These are phyloP conservation scores for Tylochromis polylepis DNA, from an alignment of 2,113 vertebrate species.

Conservation along the genomic window DNA sequence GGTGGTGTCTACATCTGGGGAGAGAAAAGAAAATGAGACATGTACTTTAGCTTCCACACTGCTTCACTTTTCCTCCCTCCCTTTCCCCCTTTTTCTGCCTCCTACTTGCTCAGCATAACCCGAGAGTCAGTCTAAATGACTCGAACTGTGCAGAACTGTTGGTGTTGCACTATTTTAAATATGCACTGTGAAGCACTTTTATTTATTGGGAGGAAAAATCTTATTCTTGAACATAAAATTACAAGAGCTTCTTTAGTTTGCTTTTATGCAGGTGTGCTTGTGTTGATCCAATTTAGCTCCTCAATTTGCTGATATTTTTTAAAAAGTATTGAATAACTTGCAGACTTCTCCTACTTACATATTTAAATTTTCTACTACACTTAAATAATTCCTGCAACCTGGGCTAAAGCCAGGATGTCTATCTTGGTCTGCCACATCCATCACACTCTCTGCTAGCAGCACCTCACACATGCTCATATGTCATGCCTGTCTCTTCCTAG, in stretches of 20 bases:
- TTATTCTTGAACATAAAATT: background rate
- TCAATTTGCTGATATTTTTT: background rate
- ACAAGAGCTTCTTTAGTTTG: background rate
- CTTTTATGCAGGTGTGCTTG: background rate
- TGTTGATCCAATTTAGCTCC: background rate
- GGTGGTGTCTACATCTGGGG: conserved; percentile 88
- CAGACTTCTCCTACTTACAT: background rate
- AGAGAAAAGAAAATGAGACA: conserved; percentile 7
- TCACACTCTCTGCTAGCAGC: conserved; percentile 20
- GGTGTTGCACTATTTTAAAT: background rate
- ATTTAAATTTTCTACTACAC: background rate
- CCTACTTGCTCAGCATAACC: background rate
- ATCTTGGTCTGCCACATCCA: conserved; percentile 24
- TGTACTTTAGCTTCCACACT: background rate
- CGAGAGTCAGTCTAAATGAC: background rate
- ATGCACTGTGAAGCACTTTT: background rate
- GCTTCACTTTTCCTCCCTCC: background rate
- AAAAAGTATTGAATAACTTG: background rate
- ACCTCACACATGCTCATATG: conserved; percentile 40
- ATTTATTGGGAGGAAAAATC: background rate
- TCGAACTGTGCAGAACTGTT: background rate
- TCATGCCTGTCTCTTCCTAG: conserved; percentile 48
- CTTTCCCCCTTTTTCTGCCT: background rate
- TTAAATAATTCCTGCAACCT: background rate
- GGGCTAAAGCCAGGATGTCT: background rate